phyloP scores from a whole-genome alignment of 2,888 invertebrate species.

The Diarsia dahlii region DNA sequence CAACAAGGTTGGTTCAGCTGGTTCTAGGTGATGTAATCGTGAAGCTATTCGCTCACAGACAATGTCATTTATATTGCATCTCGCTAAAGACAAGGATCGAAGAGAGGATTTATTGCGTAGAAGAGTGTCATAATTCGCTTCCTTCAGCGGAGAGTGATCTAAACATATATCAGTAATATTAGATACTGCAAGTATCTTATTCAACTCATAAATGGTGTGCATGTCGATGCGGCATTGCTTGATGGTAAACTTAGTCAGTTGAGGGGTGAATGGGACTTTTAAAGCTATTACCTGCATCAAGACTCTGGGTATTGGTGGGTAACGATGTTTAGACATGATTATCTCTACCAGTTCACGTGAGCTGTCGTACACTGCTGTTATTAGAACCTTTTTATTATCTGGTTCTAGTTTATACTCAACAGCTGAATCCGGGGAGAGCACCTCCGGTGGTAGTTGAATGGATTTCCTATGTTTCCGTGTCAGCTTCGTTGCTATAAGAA shows the following conservation, averaged over 20 bases:
- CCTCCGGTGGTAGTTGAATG: not conserved
- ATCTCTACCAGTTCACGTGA: slow-evolving; percentile 73
- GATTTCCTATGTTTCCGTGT: slow-evolving; percentile 21
- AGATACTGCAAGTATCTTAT: slow-evolving; percentile 70
- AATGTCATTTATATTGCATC: slow-evolving; percentile 76
- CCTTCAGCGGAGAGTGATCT: slow-evolving; percentile 70
- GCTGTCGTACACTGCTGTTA: slow-evolving; percentile 72
- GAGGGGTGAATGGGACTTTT: slow-evolving; percentile 66
- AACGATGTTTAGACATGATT: slow-evolving; percentile 59
- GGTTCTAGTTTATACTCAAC: not conserved
- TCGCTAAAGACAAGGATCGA: slow-evolving; percentile 73
- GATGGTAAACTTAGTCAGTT: slow-evolving; percentile 71
- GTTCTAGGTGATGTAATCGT: slow-evolving; percentile 64
- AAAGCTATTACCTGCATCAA: slow-evolving; percentile 73
- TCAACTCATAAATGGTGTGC: slow-evolving; percentile 74
- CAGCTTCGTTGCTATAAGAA: slow-evolving; percentile 34
- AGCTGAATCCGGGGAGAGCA: not conserved
- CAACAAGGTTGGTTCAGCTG: slow-evolving; percentile 71
- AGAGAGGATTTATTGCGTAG: slow-evolving; percentile 67
- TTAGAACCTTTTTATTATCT: slow-evolving; percentile 48
- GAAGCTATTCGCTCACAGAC: slow-evolving; percentile 71
- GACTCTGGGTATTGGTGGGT: slow-evolving; percentile 65
- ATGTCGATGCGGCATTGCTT: slow-evolving; percentile 68
- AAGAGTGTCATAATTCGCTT: slow-evolving; percentile 72
- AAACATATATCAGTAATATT: slow-evolving; percentile 75